phyloP scores from a whole-genome alignment of 1,140 invertebrate genomes.

The Phthorimaea operculella region DNA sequence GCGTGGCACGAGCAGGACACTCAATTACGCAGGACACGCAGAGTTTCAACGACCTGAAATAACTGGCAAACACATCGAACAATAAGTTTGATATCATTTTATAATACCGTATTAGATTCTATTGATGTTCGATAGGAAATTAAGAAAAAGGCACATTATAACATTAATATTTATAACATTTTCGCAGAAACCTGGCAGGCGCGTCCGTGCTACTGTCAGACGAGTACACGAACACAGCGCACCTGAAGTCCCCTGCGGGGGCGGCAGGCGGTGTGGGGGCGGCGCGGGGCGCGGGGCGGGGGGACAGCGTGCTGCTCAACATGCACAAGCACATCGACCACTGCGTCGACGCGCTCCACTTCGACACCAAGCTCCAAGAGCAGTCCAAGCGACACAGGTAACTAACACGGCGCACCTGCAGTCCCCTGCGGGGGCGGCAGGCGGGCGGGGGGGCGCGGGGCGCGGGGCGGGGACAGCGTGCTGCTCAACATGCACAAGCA shows the following conservation, averaged over 20 bases:
- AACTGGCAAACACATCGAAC: too few species aligned
- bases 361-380: neutral
- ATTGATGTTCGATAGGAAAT: too few species aligned
- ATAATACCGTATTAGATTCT: too few species aligned
- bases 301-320: slow-evolving; percentile 34
- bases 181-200: slow-evolving; percentile 36
- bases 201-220: slow-evolving; percentile 36
- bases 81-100: too few species aligned
- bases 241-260: slow-evolving; percentile 14
- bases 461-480: too few species aligned
- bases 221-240: slow-evolving; percentile 30
- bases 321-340: slow-evolving; percentile 37
- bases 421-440: slow-evolving; percentile 3
- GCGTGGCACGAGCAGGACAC: too few species aligned
- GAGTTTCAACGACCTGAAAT: too few species aligned
- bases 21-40: too few species aligned
- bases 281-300: neutral
- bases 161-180: neutral
- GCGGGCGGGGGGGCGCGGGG: neutral
- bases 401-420: slow-evolving; percentile 14
- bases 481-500: too few species aligned
- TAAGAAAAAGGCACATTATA: too few species aligned
- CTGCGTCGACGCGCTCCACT: slow-evolving; percentile 22
- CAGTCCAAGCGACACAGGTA: slow-evolving; percentile 33
- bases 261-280: neutral